A percentile compares a stretch with the other conserved stretches of the same genome.
Conservation (phyloP, 2,888 invertebrate genomes). For the Spilosoma lubricipeda region DNA sequence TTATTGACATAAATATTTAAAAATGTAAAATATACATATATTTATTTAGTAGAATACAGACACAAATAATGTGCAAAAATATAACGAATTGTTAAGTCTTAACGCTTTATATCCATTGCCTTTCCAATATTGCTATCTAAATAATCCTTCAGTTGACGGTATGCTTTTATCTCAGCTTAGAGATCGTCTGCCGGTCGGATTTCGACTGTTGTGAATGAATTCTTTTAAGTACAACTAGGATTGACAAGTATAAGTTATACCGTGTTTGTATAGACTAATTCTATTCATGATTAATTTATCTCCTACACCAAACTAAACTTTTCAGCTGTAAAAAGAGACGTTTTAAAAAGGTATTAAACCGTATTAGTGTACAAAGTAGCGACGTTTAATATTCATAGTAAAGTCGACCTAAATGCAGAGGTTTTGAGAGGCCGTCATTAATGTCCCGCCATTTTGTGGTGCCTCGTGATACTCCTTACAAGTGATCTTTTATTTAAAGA, state of each 20-base stretch:
- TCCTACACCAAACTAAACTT: neutral
- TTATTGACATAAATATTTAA: too few relatives aligned
- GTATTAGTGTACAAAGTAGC: slow-evolving; percentile 60
- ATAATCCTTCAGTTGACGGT: neutral
- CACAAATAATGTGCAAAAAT: neutral
- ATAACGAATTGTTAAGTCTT: neutral
- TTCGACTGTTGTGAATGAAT: neutral
- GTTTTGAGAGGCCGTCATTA: slow-evolving; percentile 67
- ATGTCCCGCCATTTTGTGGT: slow-evolving; percentile 53
- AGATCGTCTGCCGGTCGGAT: neutral
- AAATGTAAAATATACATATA: too few relatives aligned
- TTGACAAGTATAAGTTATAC: neutral
- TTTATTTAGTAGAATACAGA: too few relatives aligned
- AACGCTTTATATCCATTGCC: neutral
- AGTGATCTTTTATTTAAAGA: slow-evolving; percentile 72
- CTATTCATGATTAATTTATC: too few relatives aligned
- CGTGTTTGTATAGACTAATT: too few relatives aligned
- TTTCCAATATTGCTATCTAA: neutral
- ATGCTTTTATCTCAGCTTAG: neutral
- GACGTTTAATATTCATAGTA: slow-evolving; percentile 72
- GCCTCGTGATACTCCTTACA: slow-evolving; percentile 51
- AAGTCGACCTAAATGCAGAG: slow-evolving; percentile 65
- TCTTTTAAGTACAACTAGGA: neutral
- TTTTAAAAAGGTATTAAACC: slow-evolving; percentile 35
- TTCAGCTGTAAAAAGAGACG: neutral